Conservation (phyloP, 2,797 vertebrate species). For the Nasua narica region DNA sequence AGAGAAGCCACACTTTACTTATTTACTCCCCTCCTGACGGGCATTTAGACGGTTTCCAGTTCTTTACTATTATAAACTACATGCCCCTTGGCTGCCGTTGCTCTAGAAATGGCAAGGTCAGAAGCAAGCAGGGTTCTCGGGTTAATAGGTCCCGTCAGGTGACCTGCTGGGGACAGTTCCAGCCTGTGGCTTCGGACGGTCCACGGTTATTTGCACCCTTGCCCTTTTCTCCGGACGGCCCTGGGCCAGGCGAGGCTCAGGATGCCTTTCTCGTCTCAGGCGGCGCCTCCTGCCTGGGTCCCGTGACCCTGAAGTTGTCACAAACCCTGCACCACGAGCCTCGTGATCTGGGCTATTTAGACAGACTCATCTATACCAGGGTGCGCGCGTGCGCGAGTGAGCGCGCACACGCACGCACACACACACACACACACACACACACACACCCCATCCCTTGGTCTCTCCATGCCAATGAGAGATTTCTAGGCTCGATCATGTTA, state of each 20-base stretch:
- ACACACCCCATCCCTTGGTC: background rate
- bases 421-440: background rate
- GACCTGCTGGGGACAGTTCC: background rate
- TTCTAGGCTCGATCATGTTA: background rate
- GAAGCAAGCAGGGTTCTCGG: background rate
- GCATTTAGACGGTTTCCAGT: background rate
- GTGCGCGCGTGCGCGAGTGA: background rate
- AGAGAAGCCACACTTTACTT: background rate
- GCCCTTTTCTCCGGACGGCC: slow-evolving; percentile 52
- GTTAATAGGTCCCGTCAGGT: background rate
- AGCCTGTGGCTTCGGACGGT: background rate
- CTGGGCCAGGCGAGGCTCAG: background rate
- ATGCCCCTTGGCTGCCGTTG: background rate
- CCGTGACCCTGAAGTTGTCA: slow-evolving; percentile 30
- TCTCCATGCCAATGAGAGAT: background rate
- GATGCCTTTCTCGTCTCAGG: background rate
- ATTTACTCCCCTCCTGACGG: accelerated
- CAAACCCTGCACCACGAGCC: background rate
- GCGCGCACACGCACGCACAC: too few species aligned
- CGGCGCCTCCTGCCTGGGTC: background rate
- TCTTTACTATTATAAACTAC: accelerated
- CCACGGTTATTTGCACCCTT: slow-evolving; percentile 39
- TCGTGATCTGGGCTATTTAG: slow-evolving; percentile 59
- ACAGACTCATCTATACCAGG: background rate
- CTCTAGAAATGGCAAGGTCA: background rate